A percentile compares a stretch with the other conserved stretches of the same genome.
phyloP scores from a whole-genome alignment of 1,140 invertebrate species.

The Ganaspis sp. region DNA sequence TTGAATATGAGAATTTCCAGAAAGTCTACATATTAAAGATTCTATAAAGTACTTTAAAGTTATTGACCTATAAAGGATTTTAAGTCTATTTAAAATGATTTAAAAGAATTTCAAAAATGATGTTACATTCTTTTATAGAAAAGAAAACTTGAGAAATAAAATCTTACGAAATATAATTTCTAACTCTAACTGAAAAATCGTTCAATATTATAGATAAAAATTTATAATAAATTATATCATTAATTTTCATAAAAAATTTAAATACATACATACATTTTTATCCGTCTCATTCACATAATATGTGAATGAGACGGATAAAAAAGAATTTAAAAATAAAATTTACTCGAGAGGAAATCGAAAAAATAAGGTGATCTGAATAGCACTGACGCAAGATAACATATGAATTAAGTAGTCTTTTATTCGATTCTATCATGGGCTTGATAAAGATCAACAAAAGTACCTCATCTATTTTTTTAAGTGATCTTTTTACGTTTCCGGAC shows the following conservation, averaged over 20 bases:
- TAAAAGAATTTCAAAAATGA: background rate
- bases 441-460: conserved; percentile 31
- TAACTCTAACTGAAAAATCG: too few relatives aligned
- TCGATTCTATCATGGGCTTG: conserved; percentile 41
- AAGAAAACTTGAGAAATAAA: conserved; percentile 21
- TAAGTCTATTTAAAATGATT: too few relatives aligned
- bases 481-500: conserved; percentile 7
- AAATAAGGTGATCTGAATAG: conserved; percentile 37
- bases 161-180: too few relatives aligned
- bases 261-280: background rate
- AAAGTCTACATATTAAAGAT: too few relatives aligned
- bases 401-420: conserved; percentile 42
- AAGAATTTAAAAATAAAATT: background rate
- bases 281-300: background rate
- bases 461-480: conserved; percentile 17
- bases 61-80: too few relatives aligned
- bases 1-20: too few relatives aligned
- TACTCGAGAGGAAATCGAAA: background rate
- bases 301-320: background rate
- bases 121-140: background rate
- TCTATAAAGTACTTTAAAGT: too few relatives aligned
- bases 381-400: conserved; percentile 41
- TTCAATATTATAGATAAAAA: too few relatives aligned
- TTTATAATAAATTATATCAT: too few relatives aligned
- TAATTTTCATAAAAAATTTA: background rate